Evolutionary conservation across 2,113 vertebrate species (phyloP).

Genomic region (Pedionomus torquatus): DNA sequence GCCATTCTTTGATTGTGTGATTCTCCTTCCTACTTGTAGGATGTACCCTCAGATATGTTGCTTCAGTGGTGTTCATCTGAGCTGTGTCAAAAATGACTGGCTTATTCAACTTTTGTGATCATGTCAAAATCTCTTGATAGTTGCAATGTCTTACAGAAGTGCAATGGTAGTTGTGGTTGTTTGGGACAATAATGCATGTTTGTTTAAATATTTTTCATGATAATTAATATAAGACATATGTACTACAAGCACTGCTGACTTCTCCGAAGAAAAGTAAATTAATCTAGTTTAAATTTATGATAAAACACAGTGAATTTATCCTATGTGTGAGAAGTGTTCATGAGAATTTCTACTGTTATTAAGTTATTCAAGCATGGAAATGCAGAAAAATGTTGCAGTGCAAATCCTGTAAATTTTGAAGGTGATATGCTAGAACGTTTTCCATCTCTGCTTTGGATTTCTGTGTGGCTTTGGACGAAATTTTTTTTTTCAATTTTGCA

Average conservation of each 20-base stretch:
- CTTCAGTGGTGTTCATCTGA: not conserved
- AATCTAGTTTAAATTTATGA: not conserved
- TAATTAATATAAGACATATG: not conserved
- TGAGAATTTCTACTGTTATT: not conserved
- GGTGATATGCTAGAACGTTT: not conserved
- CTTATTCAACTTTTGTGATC: not conserved
- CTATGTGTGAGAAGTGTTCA: not conserved
- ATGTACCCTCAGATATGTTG: not conserved
- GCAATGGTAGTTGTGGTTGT: not conserved
- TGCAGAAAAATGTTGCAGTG: not conserved
- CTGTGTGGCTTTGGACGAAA: not conserved
- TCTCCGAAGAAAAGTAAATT: not conserved
- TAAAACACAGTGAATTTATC: not conserved
- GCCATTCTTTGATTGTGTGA: not conserved
- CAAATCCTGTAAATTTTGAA: not conserved
- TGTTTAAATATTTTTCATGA: not conserved
- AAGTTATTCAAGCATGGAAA: not conserved
- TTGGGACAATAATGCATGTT: not conserved
- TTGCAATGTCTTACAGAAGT: not conserved
- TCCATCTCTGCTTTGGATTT: not conserved
- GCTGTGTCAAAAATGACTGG: not conserved
- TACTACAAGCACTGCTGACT: not conserved
- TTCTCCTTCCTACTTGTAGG: not conserved
- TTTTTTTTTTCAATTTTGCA: not conserved
- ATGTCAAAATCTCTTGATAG: not conserved